Conservation (phyloP, 2,113 vertebrate genomes). For the Cathartes aura region DNA sequence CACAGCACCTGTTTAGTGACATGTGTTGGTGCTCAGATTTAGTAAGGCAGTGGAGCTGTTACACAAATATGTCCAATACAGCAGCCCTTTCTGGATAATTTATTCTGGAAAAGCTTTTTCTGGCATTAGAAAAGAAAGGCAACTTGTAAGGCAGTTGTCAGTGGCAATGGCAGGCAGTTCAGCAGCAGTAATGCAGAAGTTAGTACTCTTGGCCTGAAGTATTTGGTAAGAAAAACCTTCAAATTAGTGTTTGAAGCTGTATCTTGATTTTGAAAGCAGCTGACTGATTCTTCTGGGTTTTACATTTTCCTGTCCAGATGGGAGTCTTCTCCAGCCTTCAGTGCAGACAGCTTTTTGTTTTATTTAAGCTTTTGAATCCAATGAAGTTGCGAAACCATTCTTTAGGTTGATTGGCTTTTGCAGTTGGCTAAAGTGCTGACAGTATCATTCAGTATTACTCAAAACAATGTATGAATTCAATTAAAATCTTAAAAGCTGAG, state of each 20-base stretch:
- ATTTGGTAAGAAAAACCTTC: not conserved
- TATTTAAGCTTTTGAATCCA: not conserved
- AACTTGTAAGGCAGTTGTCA: not conserved
- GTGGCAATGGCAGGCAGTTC: not conserved
- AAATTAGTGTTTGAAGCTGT: not conserved
- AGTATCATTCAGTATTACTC: not conserved
- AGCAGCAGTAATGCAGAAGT: not conserved
- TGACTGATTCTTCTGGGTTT: slow-evolving; percentile 51
- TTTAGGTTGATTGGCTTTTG: slow-evolving; percentile 10
- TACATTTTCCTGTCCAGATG: slow-evolving; percentile 54
- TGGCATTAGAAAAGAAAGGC: not conserved
- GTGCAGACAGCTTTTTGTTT: not conserved
- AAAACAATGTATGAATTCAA: not conserved
- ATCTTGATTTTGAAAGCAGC: slow-evolving; percentile 9
- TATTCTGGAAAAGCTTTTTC: not conserved
- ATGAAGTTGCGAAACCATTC: not conserved
- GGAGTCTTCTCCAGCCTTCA: slow-evolving; percentile 56
- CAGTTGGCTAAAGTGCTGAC: slow-evolving; percentile 51
- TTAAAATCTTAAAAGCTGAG: not conserved
- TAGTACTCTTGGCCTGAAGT: not conserved
- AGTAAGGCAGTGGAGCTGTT: not conserved
- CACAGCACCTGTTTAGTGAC: not conserved
- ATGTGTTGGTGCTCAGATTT: not conserved
- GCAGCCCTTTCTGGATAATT: not conserved
- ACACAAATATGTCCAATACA: not conserved